Evolutionary conservation across 1,140 invertebrate species (phyloP), one percentile per base, ranked within the genome.

Genomic region (Eciton burchellii): DNA sequence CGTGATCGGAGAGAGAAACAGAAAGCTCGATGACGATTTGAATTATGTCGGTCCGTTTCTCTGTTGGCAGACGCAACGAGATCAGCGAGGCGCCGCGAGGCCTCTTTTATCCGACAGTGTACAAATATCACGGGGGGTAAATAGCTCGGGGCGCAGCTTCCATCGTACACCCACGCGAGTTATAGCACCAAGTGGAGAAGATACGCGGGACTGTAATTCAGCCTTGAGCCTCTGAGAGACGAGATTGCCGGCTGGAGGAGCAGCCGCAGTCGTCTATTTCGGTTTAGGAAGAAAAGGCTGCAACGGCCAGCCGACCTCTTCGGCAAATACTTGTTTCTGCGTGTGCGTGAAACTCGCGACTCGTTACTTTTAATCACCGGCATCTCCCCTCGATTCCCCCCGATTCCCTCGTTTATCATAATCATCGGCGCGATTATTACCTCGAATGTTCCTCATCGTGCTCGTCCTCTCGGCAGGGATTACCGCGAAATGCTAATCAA

Each of bases 41-140:
- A 19, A 56, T 57, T 63, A 66, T 47, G 21, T 6, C 45, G 14
- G 14, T 19, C 14, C n/a, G 72, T 79, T 70, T 70, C 29, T n/a
- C 47, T 41, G 11, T 26, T 19, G 60, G 16, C n/a, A 77, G 54
- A 4, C 3, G 29, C 63, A 52, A 49, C 29, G 43, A 21, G n/a
- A 65, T 41, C 52, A 35, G 19, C 60, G 16, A 43, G 66, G 12
- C 71, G 73, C 56, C 68, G 59, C 54, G 41, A 82, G 65, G 60
- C 63, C 52, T 68, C 19, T 83, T 79, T 83, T 68, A 83, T 52
- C 54, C 45, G 26, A 66, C 45, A 29, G 49, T 35, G 47, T 83
- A 76, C 62, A 85, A 83, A 85, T 77, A 83, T 83, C 71, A 45
- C 45, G 29, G 68, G 26, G 72, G 62, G 84, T 74, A 85, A 85